Evolutionary conservation across 2,888 invertebrate species (phyloP).

Genomic region (Flexamia atlantica): DNA sequence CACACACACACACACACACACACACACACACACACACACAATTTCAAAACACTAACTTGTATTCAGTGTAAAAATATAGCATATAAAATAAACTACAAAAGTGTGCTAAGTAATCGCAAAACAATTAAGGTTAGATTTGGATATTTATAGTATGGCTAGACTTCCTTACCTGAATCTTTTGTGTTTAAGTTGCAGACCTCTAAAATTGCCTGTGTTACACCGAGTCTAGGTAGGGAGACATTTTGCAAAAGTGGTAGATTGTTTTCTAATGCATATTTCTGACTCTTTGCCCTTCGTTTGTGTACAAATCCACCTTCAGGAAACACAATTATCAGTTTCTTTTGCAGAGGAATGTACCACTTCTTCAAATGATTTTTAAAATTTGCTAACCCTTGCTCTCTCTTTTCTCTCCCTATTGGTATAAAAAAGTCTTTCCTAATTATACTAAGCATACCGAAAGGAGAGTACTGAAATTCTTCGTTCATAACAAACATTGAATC

Average conservation of each 20-base stretch:
- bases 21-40: no score
- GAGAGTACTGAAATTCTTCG: constrained; percentile 1
- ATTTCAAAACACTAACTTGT: no score
- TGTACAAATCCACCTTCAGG: constrained; percentile 4
- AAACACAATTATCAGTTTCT: background rate
- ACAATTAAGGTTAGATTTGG: no score
- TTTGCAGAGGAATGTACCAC: background rate
- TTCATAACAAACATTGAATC: background rate
- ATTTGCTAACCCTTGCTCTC: background rate
- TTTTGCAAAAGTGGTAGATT: background rate
- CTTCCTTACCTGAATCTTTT: background rate
- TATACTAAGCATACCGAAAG: background rate
- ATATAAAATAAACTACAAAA: no score
- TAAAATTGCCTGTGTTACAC: background rate
- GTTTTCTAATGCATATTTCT: background rate
- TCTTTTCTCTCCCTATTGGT: background rate
- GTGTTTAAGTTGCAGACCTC: background rate
- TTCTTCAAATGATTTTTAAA: background rate
- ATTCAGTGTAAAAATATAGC: no score
- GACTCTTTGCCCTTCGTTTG: constrained; percentile 18
- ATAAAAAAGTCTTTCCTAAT: constrained; percentile 7
- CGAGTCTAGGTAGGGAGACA: constrained; percentile 1
- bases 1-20: no score
- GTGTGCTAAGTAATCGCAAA: no score
- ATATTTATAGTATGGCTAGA: no score